Percentiles rank a stretch among this genome's conserved stretches.
These are phyloP conservation scores for Platycheirus rosarum DNA, from an alignment of 2,888 invertebrate species.

Conservation along the genomic window DNA sequence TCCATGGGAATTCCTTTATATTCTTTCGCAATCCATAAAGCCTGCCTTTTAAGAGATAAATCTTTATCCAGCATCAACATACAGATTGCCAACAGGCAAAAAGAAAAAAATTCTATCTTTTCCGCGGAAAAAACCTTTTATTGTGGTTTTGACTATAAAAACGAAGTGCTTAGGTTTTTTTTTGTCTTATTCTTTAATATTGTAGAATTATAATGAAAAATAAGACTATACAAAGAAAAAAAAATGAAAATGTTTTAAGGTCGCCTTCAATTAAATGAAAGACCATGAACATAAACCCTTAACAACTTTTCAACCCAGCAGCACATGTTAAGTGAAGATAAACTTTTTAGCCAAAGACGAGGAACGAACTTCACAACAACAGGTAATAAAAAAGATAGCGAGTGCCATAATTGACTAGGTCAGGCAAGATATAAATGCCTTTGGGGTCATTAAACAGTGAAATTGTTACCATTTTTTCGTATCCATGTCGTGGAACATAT, in stretches of 20 bases:
- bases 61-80: conserved; percentile 25
- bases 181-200: conserved; percentile 34
- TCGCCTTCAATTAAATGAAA: conserved; percentile 64
- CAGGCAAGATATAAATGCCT: conserved; percentile 25
- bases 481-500: neutral
- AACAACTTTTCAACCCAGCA: too few relatives aligned
- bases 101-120: conserved; percentile 1
- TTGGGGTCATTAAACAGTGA: conserved; percentile 29
- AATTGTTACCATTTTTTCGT: conserved; percentile 18
- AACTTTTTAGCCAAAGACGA: conserved; percentile 15
- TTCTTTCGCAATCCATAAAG: conserved; percentile 21
- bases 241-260: conserved; percentile 62
- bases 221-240: conserved; percentile 18
- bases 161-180: conserved; percentile 23
- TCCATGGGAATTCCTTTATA: neutral
- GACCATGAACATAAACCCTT: conserved; percentile 41
- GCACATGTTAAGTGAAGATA: conserved; percentile 51
- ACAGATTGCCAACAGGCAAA: neutral
- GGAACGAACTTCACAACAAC: neutral
- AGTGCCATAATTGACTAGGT: conserved; percentile 68
- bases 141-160: neutral
- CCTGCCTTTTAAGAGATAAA: neutral
- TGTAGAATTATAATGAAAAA: conserved; percentile 24
- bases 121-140: conserved; percentile 40
- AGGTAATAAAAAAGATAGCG: conserved; percentile 27